These are phyloP conservation scores for Cyphomyrus plagiostoma DNA, from an alignment of 2,113 vertebrate species.

Conservation along the genomic window DNA sequence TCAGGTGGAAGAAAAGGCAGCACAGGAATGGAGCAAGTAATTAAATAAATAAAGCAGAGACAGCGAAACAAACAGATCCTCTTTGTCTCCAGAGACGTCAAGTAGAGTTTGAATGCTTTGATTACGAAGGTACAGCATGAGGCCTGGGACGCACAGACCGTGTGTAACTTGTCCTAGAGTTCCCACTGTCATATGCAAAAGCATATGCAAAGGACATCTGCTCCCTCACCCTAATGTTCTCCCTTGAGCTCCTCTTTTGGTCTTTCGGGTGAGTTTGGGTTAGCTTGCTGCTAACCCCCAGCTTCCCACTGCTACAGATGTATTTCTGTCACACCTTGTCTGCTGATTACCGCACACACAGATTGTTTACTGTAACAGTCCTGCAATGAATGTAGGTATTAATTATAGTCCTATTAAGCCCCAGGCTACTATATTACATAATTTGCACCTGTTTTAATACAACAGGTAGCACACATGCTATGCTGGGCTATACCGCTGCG, in stretches of 20 bases:
- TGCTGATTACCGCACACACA: not conserved
- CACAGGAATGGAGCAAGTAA: not conserved
- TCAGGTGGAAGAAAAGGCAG: not conserved
- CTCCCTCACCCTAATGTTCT: not conserved
- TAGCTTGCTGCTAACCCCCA: not conserved
- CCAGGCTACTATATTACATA: not conserved
- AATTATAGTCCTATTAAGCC: constrained; percentile 6
- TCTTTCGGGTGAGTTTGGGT: not conserved
- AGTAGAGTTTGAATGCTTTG: not conserved
- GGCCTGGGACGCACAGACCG: not conserved
- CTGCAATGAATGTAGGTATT: not conserved
- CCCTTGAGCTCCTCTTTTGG: not conserved
- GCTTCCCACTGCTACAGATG: not conserved
- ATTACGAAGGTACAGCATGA: not conserved
- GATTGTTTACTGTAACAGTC: not conserved
- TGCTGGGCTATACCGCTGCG: too few species aligned
- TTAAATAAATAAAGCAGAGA: not conserved
- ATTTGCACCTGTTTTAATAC: not conserved
- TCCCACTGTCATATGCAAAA: not conserved
- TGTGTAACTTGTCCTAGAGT: not conserved
- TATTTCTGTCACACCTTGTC: not conserved
- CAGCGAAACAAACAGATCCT: not conserved
- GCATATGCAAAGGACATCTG: not conserved
- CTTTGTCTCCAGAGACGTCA: not conserved
- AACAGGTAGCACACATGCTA: constrained; percentile 4